Conservation (phyloP, 2,888 invertebrate genomes). For the Agonopterix arenella region DNA sequence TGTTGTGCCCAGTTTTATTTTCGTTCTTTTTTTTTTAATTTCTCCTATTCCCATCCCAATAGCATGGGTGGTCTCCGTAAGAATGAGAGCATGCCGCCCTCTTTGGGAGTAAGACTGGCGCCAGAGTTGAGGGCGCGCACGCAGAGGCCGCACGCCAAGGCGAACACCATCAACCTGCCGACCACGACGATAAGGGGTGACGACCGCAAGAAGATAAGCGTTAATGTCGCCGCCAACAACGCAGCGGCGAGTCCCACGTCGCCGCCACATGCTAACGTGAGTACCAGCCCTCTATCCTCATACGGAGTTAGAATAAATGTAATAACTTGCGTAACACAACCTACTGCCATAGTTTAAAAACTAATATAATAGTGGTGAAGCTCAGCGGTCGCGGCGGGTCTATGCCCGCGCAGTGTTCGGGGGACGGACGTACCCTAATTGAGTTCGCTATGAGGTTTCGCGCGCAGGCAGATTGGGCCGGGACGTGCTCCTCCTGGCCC, state of each 20-base stretch:
- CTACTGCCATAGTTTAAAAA: too few relatives aligned
- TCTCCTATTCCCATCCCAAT: slow-evolving; percentile 47
- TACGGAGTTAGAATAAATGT: too few relatives aligned
- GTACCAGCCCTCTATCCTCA: slow-evolving; percentile 18
- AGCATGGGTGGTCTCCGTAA: slow-evolving; percentile 60
- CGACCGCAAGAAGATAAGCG: slow-evolving; percentile 45
- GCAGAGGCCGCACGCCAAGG: slow-evolving; percentile 66
- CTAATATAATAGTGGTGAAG: too few relatives aligned
- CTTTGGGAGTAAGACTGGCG: slow-evolving; percentile 47
- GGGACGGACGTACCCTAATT: too few relatives aligned
- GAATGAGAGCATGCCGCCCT: slow-evolving; percentile 63
- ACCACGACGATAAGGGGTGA: slow-evolving; percentile 52
- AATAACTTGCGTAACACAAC: too few relatives aligned
- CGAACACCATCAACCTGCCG: slow-evolving; percentile 79
- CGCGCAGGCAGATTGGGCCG: too few relatives aligned
- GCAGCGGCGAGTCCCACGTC: slow-evolving; percentile 53
- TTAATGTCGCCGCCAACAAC: slow-evolving; percentile 22
- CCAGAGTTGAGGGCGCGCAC: slow-evolving; percentile 51
- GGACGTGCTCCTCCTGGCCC: too few relatives aligned
- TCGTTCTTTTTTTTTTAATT: slow-evolving; percentile 37
- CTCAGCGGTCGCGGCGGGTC: too few relatives aligned
- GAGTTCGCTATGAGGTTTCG: too few relatives aligned
- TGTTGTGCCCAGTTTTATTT: slow-evolving; percentile 44
- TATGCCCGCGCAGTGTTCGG: too few relatives aligned
- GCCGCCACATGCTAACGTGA: slow-evolving; percentile 62